These are phyloP conservation scores for Drosophila arizonae DNA, from an alignment of 1,140 invertebrate species.

Conservation along the genomic window DNA sequence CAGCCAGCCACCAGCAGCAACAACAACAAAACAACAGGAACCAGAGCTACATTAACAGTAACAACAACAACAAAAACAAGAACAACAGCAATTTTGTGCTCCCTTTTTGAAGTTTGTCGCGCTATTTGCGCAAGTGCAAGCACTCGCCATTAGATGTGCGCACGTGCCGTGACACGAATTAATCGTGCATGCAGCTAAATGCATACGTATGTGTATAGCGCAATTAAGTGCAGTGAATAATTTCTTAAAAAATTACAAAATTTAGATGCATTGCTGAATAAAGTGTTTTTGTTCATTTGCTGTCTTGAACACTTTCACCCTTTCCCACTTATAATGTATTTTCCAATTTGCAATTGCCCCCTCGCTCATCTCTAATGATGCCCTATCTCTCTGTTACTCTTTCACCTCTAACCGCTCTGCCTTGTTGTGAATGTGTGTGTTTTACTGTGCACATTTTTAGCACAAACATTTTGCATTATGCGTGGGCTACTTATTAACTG, in stretches of 20 bases:
- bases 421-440: slow-evolving; percentile 19
- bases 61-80: slow-evolving; percentile 30
- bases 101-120: slow-evolving; percentile 68
- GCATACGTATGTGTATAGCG: neutral
- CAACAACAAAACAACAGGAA: neutral
- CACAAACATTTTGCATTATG: slow-evolving; percentile 35
- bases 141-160: slow-evolving; percentile 43
- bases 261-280: neutral
- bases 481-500: slow-evolving; percentile 43
- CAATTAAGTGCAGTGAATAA: neutral
- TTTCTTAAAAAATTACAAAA: neutral
- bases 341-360: neutral
- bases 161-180: slow-evolving; percentile 34
- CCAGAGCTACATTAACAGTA: slow-evolving; percentile 2
- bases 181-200: neutral
- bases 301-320: neutral
- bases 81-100: slow-evolving; percentile 46
- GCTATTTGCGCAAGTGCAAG: slow-evolving; percentile 78
- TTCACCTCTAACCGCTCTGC: neutral
- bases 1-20: slow-evolving; percentile 44
- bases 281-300: neutral
- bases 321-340: neutral
- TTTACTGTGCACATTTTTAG: slow-evolving; percentile 31
- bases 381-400: neutral
- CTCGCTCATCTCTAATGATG: slow-evolving; percentile 29